Base-by-base conservation (phyloP, 2,888 invertebrate species). In the Podotricha telesiphe region DNA sequence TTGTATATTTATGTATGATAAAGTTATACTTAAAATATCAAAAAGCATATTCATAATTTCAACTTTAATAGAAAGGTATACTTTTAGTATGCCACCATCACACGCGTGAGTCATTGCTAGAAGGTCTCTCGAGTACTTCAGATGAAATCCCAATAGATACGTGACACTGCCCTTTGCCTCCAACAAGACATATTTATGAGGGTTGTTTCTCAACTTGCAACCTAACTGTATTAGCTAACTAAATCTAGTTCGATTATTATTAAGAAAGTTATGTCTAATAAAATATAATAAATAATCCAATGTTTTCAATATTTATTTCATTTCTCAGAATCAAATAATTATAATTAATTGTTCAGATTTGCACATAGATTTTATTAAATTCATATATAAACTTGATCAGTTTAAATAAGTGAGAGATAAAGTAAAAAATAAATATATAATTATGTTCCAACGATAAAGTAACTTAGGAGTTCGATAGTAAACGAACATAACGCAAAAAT, bases 91-190 rank as follows among this genome's bases (percentile, higher is more conserved):
- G 86, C 88, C 68, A 70, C 67, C 71, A 70, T 73, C 74, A 79
- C 77, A 76, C 79, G 81, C 83, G 84, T 85, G 86, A 85, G 83
- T 79, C 84, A 85, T 85, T 84, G 83, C 77, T 81, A 79, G 82
- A 80, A 79, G n/a, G 3, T 34, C 50, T 47, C 19, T 75, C 79
- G 74, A 80, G 75, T 77, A 76, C 79, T 82, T 82, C 77, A 77
- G 76, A 83, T 74, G 75, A 75, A 79, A 77, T 82, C 84, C 82
- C 82, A 74, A 80, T 76, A 83, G 80, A 75, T 80, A 77, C 79
- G 79, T 82, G 82, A 83, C 79, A 78, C 70, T 77, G 80, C 48
- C 68, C 68, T 68, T 56, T 63, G 81, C 80, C 75, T 78, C 78
- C 79, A 80, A 81, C 81, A 81, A 80, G 81, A 84, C 80, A 83